Evolutionary conservation across 2,797 vertebrate genomes (phyloP).

Genomic region (Calcarius lapponicus): DNA sequence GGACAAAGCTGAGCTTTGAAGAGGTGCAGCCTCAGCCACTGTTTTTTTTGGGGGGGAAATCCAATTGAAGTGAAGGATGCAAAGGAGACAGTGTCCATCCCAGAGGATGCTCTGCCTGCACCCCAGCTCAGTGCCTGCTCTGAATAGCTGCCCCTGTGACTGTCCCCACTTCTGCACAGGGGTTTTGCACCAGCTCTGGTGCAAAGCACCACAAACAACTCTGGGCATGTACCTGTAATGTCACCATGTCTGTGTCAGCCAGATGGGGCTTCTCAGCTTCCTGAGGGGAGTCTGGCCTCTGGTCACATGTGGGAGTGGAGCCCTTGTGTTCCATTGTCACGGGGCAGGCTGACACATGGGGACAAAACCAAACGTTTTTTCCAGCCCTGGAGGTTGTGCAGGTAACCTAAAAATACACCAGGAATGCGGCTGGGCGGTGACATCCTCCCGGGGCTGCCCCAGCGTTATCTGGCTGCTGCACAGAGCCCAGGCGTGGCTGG

Average conservation of each 20-base stretch:
- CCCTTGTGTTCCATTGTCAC: rapidly evolving
- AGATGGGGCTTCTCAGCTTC: neutral
- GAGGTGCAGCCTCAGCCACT: rapidly evolving
- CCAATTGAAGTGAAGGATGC: rapidly evolving
- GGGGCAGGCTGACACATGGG: neutral
- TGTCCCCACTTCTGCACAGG: neutral
- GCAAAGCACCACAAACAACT: neutral
- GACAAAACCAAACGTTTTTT: neutral
- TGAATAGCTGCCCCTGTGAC: rapidly evolving
- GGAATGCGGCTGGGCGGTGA: neutral
- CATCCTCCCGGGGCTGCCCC: neutral
- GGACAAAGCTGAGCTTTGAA: neutral
- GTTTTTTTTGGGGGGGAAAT: neutral
- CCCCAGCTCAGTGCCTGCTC: neutral
- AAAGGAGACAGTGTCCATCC: neutral
- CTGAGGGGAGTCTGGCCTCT: neutral
- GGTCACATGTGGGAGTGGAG: neutral
- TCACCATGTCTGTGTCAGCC: neutral
- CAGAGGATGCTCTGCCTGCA: neutral
- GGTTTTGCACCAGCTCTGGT: neutral
- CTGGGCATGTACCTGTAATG: rapidly evolving
- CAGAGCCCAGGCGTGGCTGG: neutral
- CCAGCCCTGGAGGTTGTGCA: conserved; percentile 3
- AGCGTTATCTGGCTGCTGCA: neutral
- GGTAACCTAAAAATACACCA: conserved; percentile 29